Evolutionary conservation across 1,140 invertebrate genomes (phyloP).

Genomic region (Scaptomyza hsui): DNA sequence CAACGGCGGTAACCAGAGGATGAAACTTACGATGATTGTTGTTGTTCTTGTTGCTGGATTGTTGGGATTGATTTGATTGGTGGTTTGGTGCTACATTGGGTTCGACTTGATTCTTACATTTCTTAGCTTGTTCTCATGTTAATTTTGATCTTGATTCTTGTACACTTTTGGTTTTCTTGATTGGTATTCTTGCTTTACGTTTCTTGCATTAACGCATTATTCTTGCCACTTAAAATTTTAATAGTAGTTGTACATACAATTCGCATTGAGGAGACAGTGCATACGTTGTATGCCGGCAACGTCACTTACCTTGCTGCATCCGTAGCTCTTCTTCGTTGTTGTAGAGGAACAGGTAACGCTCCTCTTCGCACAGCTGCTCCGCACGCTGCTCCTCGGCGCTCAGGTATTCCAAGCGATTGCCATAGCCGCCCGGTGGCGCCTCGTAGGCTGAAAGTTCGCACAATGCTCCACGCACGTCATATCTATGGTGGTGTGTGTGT

Average conservation of each 20-base stretch:
- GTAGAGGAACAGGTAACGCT: constrained; percentile 93
- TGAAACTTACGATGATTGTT: constrained; percentile 10
- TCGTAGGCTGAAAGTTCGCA: constrained; percentile 90
- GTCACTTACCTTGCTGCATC: constrained; percentile 90
- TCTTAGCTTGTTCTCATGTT: constrained; percentile 19
- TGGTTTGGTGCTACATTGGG: constrained; percentile 2
- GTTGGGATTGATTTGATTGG: constrained; percentile 17
- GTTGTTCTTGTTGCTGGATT: neutral
- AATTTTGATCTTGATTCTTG: constrained; percentile 19
- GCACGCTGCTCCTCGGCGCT: constrained; percentile 91
- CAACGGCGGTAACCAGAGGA: constrained; percentile 14
- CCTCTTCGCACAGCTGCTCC: constrained; percentile 95
- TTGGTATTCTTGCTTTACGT: neutral
- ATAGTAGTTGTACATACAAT: constrained; percentile 42
- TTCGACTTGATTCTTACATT: constrained; percentile 20
- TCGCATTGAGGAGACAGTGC: constrained; percentile 32
- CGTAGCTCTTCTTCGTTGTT: constrained; percentile 94
- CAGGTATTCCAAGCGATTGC: constrained; percentile 88
- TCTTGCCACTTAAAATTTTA: constrained; percentile 50
- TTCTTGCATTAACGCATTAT: constrained; percentile 13
- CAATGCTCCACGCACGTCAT: constrained; percentile 96
- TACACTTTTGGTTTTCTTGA: constrained; percentile 12
- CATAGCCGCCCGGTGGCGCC: constrained; percentile 89
- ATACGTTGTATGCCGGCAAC: constrained; percentile 19
- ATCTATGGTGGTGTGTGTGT: constrained; percentile 85